These are phyloP conservation scores for Eristalis arbustorum DNA, from an alignment of 2,888 invertebrate genomes.

Conservation along the genomic window DNA sequence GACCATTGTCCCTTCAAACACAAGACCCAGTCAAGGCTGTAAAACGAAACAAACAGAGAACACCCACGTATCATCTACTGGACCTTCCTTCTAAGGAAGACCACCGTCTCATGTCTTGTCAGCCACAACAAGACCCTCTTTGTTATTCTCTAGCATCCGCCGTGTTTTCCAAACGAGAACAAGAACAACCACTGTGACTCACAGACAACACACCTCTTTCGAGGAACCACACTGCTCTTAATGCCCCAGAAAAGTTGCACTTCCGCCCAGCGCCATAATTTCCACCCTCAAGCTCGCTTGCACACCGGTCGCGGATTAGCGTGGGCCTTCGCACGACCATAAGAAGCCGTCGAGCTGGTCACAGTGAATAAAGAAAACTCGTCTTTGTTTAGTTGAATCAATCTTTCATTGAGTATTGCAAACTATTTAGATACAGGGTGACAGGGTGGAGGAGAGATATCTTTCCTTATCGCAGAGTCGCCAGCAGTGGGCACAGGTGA, in stretches of 20 bases:
- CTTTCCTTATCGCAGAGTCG: constrained; percentile 38
- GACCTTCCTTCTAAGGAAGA: not conserved
- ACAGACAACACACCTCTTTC: not conserved
- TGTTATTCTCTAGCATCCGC: not conserved
- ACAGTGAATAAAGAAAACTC: constrained; percentile 34
- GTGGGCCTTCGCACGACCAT: not conserved
- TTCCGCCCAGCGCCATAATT: not conserved
- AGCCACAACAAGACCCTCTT: not conserved
- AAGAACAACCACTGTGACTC: not conserved
- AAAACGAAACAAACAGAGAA: not conserved
- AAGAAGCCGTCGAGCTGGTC: not conserved
- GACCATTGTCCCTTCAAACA: no score
- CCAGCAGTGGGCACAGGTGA: not conserved
- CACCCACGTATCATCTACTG: not conserved
- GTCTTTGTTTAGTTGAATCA: constrained; percentile 57
- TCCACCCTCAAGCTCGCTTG: not conserved
- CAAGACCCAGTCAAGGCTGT: no score
- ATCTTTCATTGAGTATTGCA: constrained; percentile 66
- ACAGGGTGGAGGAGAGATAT: constrained; percentile 18
- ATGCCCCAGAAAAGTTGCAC: not conserved
- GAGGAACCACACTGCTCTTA: not conserved
- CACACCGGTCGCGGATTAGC: not conserved
- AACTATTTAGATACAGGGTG: constrained; percentile 41
- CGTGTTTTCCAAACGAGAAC: not conserved
- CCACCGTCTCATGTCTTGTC: not conserved